A percentile compares a stretch with the other conserved stretches of the same genome.
Evolutionary conservation across 2,888 invertebrate species (phyloP).

Genomic region (Rhyacophila evoluta): DNA sequence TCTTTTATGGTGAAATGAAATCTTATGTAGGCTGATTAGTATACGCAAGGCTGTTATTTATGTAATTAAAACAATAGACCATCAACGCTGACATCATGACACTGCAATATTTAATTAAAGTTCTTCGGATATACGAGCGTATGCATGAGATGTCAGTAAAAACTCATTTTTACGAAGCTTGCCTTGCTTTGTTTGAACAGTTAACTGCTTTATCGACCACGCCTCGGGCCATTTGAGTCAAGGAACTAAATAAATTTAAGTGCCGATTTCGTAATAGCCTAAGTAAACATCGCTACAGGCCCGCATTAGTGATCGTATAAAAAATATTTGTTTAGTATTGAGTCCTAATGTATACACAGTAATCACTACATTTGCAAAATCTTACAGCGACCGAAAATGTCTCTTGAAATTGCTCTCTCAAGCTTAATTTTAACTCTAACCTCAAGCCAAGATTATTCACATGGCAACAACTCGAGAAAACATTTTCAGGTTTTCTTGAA

Average conservation of each 20-base stretch:
- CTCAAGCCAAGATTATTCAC: too few relatives aligned
- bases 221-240: background rate
- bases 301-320: background rate
- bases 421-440: too few relatives aligned
- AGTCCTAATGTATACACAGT: too few relatives aligned
- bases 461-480: too few relatives aligned
- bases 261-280: background rate
- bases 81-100: background rate
- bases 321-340: too few relatives aligned
- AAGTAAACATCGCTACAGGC: background rate
- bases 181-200: background rate
- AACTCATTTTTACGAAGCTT: background rate
- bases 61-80: background rate
- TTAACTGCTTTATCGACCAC: conserved; percentile 10
- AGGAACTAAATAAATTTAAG: conserved; percentile 21
- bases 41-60: too few relatives aligned
- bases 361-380: too few relatives aligned
- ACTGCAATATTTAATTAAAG: background rate
- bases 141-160: background rate
- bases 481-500: too few relatives aligned
- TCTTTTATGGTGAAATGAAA: too few relatives aligned
- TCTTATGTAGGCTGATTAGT: too few relatives aligned
- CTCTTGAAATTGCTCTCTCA: too few relatives aligned
- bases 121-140: background rate
- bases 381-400: too few relatives aligned